phyloP scores from a whole-genome alignment of 2,888 invertebrate genomes.

The Leptarthrus brevirostris region DNA sequence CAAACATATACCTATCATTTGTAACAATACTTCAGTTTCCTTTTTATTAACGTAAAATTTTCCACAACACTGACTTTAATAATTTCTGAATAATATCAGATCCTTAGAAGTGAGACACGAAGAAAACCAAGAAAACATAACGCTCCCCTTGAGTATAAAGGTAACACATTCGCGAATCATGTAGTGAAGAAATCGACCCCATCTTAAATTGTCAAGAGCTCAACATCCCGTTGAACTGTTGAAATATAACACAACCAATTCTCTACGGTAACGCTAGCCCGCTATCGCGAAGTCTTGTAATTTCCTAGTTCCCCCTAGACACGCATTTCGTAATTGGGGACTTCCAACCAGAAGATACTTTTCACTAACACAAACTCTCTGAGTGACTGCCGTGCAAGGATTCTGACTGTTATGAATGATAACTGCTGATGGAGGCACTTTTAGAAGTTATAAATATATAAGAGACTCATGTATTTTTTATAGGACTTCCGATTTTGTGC shows the following conservation, averaged over 20 bases:
- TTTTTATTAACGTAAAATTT: too few species aligned
- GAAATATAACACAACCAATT: neutral
- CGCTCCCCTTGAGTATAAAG: too few species aligned
- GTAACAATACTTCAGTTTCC: too few species aligned
- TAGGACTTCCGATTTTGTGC: neutral
- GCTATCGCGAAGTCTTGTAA: neutral
- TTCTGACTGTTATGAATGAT: conserved; percentile 19
- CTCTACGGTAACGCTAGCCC: neutral
- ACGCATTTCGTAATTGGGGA: neutral
- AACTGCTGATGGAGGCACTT: conserved; percentile 1
- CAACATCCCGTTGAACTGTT: neutral
- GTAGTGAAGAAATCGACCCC: neutral
- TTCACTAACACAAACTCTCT: neutral
- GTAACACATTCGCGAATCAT: neutral
- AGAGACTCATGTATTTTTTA: neutral
- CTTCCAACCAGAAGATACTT: neutral
- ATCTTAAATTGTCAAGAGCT: neutral
- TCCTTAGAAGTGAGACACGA: too few species aligned
- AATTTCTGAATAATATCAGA: too few species aligned
- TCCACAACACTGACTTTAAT: too few species aligned
- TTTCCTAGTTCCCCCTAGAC: conserved; percentile 6
- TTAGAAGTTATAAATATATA: conserved; percentile 7
- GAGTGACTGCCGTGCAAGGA: neutral
- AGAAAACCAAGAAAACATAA: too few species aligned
- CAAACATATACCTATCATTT: too few species aligned